These are phyloP conservation scores for Acheta domesticus DNA, from an alignment of 2,888 invertebrate genomes.

Conservation along the genomic window DNA sequence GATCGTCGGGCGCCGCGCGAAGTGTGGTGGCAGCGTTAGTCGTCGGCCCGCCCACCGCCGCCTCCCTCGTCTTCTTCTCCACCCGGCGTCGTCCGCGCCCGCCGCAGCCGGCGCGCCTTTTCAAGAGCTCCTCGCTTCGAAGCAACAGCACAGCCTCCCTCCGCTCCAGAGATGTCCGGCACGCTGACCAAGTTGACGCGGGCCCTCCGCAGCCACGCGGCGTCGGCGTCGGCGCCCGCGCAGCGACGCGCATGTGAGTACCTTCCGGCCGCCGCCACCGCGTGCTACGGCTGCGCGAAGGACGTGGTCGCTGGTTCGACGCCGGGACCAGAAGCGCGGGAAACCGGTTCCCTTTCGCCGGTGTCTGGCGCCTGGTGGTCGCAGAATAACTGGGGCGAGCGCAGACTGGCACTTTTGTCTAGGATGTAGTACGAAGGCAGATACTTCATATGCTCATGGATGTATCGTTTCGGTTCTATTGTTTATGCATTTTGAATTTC, in stretches of 20 bases:
- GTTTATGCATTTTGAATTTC: too few species aligned
- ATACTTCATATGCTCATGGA: too few species aligned
- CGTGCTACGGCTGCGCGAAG: too few species aligned
- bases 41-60: background rate
- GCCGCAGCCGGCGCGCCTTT: background rate
- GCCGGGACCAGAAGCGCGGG: too few species aligned
- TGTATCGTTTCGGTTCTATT: too few species aligned
- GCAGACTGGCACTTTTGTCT: background rate
- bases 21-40: background rate
- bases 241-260: background rate
- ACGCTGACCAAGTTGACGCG: background rate
- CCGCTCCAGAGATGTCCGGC: background rate
- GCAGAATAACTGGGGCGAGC: background rate
- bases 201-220: background rate
- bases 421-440: too few species aligned
- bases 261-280: background rate
- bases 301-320: too few species aligned
- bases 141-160: background rate
- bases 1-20: background rate
- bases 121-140: background rate
- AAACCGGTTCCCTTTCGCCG: too few species aligned
- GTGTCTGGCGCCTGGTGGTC: too few species aligned
- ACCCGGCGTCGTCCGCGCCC: too few species aligned
- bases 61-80: background rate
- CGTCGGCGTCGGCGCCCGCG: background rate